Evolutionary conservation across 2,113 vertebrate genomes (phyloP).

Genomic region (Entelurus aequoreus): DNA sequence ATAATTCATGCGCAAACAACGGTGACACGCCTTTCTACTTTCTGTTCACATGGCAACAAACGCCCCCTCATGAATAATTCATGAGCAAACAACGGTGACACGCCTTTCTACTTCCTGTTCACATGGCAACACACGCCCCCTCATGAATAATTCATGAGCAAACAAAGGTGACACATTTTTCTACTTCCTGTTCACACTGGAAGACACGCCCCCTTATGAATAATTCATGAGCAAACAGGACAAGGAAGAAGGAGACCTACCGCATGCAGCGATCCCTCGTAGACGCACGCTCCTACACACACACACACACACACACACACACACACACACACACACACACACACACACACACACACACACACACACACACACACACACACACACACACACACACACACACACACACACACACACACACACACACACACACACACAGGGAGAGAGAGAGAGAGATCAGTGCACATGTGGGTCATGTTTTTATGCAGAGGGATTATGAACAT

Average conservation of each 20-base stretch:
- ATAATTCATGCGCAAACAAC: no score
- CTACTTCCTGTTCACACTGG: no score
- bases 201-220: no score
- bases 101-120: no score
- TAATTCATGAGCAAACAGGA: no score
- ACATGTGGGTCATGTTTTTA: slow-evolving; percentile 7
- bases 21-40: no score
- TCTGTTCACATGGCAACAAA: no score
- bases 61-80: no score
- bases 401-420: slow-evolving; percentile 71
- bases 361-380: slow-evolving; percentile 78
- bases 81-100: no score
- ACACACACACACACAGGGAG: slow-evolving; percentile 49
- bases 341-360: not conserved
- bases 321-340: not conserved
- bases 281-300: slow-evolving; percentile 82
- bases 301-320: not conserved
- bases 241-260: slow-evolving; percentile 70
- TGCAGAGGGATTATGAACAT: slow-evolving; percentile 7
- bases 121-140: no score
- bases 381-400: not conserved
- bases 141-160: no score
- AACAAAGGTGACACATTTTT: no score
- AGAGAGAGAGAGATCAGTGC: not conserved
- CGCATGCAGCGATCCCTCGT: slow-evolving; percentile 75